Evolutionary conservation across 2,113 vertebrate species (phyloP).

Genomic region (Sphaerodactylus townsendi): DNA sequence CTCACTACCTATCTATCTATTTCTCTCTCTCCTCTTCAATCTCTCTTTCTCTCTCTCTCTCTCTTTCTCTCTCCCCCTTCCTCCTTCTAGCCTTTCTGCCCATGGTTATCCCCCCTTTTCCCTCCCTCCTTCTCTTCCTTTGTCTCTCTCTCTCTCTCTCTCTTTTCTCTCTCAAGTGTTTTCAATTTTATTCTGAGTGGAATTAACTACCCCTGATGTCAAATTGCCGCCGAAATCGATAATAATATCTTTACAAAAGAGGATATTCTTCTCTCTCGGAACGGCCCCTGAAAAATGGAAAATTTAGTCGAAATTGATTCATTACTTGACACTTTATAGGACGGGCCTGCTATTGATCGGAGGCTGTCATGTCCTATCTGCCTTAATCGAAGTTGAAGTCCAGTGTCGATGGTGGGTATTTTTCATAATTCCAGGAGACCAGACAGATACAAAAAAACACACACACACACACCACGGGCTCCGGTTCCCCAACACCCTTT

Average conservation of each 20-base stretch:
- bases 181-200: constrained; percentile 98
- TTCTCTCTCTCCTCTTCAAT: neutral
- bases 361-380: constrained; percentile 98
- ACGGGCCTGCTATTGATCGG: constrained; percentile 98
- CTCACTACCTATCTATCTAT: constrained; percentile 26
- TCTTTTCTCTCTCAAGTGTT: constrained; percentile 41
- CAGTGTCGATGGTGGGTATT: constrained; percentile 97
- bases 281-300: constrained; percentile 99
- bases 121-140: constrained; percentile 16
- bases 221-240: constrained; percentile 99
- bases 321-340: constrained; percentile 99
- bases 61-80: neutral
- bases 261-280: constrained; percentile 98
- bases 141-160: constrained; percentile 23
- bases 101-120: neutral
- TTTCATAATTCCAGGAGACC: constrained; percentile 97
- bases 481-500: constrained; percentile 3
- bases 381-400: constrained; percentile 98
- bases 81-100: constrained; percentile 9
- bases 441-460: constrained; percentile 75
- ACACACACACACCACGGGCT: neutral
- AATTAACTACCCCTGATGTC: constrained; percentile 99
- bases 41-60: constrained; percentile 3
- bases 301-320: constrained; percentile 99
- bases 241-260: constrained; percentile 99